Base-by-base conservation (phyloP, 1,140 invertebrate genomes). In the Lasioglossum baleicum region DNA sequence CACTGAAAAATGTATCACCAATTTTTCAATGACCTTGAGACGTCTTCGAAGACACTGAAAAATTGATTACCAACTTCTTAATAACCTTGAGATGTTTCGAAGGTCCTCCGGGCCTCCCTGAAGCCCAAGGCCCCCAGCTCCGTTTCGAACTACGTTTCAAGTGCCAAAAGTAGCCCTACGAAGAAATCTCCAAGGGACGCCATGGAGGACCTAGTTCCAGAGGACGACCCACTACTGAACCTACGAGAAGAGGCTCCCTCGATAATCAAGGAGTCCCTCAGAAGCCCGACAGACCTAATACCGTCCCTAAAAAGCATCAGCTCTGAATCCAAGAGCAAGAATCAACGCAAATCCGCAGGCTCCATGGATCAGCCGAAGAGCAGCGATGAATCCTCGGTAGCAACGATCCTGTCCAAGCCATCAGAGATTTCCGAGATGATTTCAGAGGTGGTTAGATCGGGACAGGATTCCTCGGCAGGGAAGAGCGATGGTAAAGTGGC, bases 341-440 rank as follows among this genome's bases (percentile, higher is more conserved):
- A 40, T 15, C 6, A 51, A n/a, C 4, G 22, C 2, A 2, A 8
- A 0, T n/a, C 8, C n/a, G 2, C 15, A 26, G 35, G 17, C 7
- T 60, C 40, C 17, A 26, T 2, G 4, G 20, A 35, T n/a, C 42
- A 5, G 2, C 11, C 1, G 13, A 11, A 51, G 7, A 40, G 31
- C n/a, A 20, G 2, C 11, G 66, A 69, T 15, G 22, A 66, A 5
- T 65, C 61, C 5, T 64, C 68, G 4, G 48, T 44, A 0, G 48
- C 15, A 1, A 73, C 76, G 17, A 31, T 44, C 2, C 40, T 73
- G 17, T 72, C 69, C 11, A 11, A 15, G 15, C 11, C 17, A 2
- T 73, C 76, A 0, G 26, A 15, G 2, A 26, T 8, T 61, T 69
- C 66, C 26, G 58, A 77, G 61, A 51, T n/a, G 13, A 53, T 73